phyloP scores from a whole-genome alignment of 2,888 invertebrate genomes.

The Odontomyia ornata region DNA sequence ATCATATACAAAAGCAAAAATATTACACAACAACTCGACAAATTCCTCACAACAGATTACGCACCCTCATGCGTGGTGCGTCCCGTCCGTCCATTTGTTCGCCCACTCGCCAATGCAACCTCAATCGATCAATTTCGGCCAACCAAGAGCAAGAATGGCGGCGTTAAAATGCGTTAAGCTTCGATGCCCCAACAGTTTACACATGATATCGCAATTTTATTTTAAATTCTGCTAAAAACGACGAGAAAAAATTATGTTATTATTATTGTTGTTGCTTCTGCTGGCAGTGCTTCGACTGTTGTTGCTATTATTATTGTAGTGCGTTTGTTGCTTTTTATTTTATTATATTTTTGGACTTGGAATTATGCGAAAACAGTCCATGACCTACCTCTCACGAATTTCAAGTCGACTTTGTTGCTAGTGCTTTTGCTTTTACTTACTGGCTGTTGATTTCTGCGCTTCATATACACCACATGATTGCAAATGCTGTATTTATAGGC shows the following conservation, averaged over 20 bases:
- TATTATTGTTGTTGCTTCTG: too few relatives aligned
- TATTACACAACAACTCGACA: background rate
- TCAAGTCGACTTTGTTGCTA: too few relatives aligned
- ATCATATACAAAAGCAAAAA: background rate
- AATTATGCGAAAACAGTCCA: constrained; percentile 25
- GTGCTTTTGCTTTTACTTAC: too few relatives aligned
- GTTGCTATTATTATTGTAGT: too few relatives aligned
- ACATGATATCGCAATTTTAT: background rate
- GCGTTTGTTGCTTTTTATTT: background rate
- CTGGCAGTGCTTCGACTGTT: too few relatives aligned
- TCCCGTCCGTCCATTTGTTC: too few relatives aligned
- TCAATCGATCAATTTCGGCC: background rate
- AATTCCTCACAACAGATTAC: constrained; percentile 1
- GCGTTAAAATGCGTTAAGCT: background rate
- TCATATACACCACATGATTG: too few relatives aligned
- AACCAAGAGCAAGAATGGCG: background rate
- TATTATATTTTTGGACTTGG: background rate
- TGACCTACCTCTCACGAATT: constrained; percentile 30
- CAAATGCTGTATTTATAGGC: too few relatives aligned
- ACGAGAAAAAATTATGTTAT: too few relatives aligned
- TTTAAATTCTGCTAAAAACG: background rate
- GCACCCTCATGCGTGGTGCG: background rate
- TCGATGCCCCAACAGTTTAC: background rate
- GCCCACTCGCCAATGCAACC: background rate
- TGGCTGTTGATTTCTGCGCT: too few relatives aligned